These are phyloP conservation scores for Camponotus pennsylvanicus DNA, from an alignment of 1,140 invertebrate genomes.

Conservation along the genomic window DNA sequence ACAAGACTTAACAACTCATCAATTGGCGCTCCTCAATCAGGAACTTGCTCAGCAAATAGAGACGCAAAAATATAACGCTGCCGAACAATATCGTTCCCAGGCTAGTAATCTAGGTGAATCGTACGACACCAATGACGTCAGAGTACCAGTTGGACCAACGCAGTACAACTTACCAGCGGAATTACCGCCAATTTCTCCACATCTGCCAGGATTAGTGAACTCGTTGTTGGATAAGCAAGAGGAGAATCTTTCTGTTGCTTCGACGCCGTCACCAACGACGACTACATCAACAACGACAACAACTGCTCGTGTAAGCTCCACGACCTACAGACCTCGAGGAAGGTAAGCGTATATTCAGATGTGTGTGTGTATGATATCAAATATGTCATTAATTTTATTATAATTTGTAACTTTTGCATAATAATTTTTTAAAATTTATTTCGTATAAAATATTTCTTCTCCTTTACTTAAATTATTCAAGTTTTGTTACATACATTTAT, in stretches of 20 bases:
- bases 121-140: conserved; percentile 68
- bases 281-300: conserved; percentile 76
- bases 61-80: conserved; percentile 54
- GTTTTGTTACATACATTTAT: neutral
- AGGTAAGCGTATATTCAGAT: conserved; percentile 73
- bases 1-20: conserved; percentile 71
- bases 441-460: neutral
- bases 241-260: conserved; percentile 34
- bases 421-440: neutral
- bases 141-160: conserved; percentile 76
- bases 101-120: conserved; percentile 21
- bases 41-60: conserved; percentile 75
- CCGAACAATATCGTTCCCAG: conserved; percentile 48
- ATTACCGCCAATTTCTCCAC: conserved; percentile 86
- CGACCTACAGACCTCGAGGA: conserved; percentile 77
- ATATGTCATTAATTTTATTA: conserved; percentile 31
- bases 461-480: neutral
- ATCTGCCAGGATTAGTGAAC: conserved; percentile 88
- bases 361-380: conserved; percentile 54
- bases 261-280: conserved; percentile 70
- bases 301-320: conserved; percentile 75
- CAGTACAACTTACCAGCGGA: conserved; percentile 83
- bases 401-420: neutral
- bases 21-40: conserved; percentile 75
- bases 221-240: conserved; percentile 86